Evolutionary conservation across 2,113 vertebrate species (phyloP), one percentile per base, ranked within the genome.

Genomic region (Silurus meridionalis): DNA sequence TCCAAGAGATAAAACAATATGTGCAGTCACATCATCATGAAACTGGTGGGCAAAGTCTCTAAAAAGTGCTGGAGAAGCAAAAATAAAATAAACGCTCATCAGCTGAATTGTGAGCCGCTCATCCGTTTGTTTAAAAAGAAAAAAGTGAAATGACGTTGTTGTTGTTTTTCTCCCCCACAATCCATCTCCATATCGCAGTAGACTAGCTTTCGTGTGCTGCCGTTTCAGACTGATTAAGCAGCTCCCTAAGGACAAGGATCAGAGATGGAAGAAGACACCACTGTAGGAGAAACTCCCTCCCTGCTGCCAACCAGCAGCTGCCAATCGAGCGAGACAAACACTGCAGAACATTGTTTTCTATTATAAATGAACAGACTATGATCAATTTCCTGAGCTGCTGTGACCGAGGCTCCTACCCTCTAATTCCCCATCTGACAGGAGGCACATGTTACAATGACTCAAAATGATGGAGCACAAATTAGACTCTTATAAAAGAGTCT

Each of bases 281-380:
- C n/a, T 67, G 75, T 57, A 25, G 37, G 21, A 63, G 25, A 53
- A 64, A 74, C 10, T 23, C 25, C 61, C 55, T 28, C 17, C 53
- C 83, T 71, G 50, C 46, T 53, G 77, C 28, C 57, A 66, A 21
- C 28, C 79, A 69, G 72, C 83, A 75, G 80, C 80, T 89, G 81
- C 69, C 81, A 87, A 83, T 69, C 67, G 86, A 75, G 55, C 13
- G 80, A 83, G 81, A 89, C 89, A 37, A 83, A 75, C 60, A 80
- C 77, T 23, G n/a, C 37, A 58, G 55, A 66, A 89, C 75, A 63
- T 67, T 28, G 19, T 48, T 25, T 84, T 91, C 83, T 86, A 91
- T 91, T 89, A 91, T 92, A 90, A 88, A 92, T 89, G 83, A 86
- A 84, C 82, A 71, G 14, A 46, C 74, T 79, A 50, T 52, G 87